Evolutionary conservation across 2,888 invertebrate species (phyloP), one percentile per base, ranked within the genome.

Genomic region (Andrena praecox): DNA sequence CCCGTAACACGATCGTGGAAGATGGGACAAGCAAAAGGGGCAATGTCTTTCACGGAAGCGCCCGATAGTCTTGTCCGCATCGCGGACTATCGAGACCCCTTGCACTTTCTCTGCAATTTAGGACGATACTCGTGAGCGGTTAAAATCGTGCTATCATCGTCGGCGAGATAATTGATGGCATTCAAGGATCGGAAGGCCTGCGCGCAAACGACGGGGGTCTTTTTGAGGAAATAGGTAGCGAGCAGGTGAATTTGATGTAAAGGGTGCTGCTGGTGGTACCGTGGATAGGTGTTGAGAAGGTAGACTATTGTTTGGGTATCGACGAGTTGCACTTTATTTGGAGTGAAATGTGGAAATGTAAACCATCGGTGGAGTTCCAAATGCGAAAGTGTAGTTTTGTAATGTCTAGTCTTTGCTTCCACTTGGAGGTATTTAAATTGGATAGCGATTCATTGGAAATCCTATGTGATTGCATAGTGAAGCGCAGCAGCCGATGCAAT

Each of bases 1-100:
- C 48, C 24, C 62, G 85, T 81, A 85, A 85, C 66, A 68, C 85
- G 85, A 85, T 84, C 84, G 42, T 52, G 20, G 66, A 54, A 31
- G 69, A 62, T 48, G 31, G 68, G 42, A 12, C 27, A 35, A 74
- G 48, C 67, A 82, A 85, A 85, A 72, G 60, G 52, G 67, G 42
- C 52, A 33, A 2, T 29, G 59, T 20, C 27, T 64, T 76, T 85
- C 84, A 35, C 76, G 84, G 81, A 85, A 85, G 63, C 69, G 54
- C 35, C 20, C 10, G 59, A 76, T 63, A 63, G 48, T 24, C 27
- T 6, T 54, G 16, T 31, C 20, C 20, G 56, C 31, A 29, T 54
- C 27, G 27, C 16, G 52, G n/a, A 16, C 10, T 50, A 52, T 74
- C 59, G 10, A 66, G 52, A 69, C 69, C 35, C 48, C 20, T 66